These are phyloP conservation scores for Epinephelus cyanopodus DNA, from an alignment of 2,113 vertebrate genomes.

Conservation along the genomic window DNA sequence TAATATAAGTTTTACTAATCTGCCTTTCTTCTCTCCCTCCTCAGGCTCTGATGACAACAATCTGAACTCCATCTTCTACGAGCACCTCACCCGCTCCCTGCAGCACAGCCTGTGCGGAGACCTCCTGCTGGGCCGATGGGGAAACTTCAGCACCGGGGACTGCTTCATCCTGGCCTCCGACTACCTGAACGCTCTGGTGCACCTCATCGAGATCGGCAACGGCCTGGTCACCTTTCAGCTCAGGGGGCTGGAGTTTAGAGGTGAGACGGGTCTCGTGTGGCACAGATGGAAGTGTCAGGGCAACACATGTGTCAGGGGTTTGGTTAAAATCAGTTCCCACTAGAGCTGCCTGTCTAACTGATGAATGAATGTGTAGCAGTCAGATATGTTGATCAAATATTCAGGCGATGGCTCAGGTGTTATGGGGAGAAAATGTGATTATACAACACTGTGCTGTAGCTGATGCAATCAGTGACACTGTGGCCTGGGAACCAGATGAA, in stretches of 20 bases:
- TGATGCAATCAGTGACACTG: background rate
- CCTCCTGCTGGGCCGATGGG: conserved; percentile 92
- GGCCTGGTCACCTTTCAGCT: conserved; percentile 94
- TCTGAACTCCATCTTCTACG: conserved; percentile 94
- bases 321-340: too few species aligned
- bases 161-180: conserved; percentile 94
- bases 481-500: too few species aligned
- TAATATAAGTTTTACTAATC: background rate
- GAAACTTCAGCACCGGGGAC: conserved; percentile 90
- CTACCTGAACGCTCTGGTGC: conserved; percentile 94
- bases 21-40: background rate
- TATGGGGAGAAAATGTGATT: background rate
- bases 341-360: too few species aligned
- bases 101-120: conserved; percentile 94
- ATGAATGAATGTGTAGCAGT: too few species aligned
- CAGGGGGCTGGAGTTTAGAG: conserved; percentile 92
- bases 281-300: background rate
- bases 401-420: too few species aligned
- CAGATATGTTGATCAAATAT: too few species aligned
- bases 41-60: conserved; percentile 93
- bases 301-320: background rate
- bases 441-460: background rate
- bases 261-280: conserved; percentile 73
- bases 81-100: conserved; percentile 92
- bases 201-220: conserved; percentile 93